A percentile compares a stretch with the other conserved stretches of the same genome.
These are phyloP conservation scores for Casuarius casuarius DNA, from an alignment of 2,113 vertebrate genomes.

Conservation along the genomic window DNA sequence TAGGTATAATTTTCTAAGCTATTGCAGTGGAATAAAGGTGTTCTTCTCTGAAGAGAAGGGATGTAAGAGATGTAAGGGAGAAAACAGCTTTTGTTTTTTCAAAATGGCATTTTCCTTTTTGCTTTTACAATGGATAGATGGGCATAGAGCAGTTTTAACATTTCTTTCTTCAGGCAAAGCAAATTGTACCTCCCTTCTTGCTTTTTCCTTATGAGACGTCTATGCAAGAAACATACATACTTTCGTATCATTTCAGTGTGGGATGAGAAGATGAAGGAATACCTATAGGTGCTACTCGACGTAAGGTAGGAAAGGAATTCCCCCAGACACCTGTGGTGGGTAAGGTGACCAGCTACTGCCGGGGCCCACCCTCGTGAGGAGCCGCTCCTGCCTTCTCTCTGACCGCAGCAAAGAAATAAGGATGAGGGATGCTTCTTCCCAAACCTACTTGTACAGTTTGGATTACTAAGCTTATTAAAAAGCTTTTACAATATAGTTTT, in stretches of 20 bases:
- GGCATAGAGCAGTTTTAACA: background rate
- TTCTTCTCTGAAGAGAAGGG: background rate
- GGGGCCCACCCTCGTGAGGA: background rate
- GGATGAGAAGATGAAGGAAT: background rate
- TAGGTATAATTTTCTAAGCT: background rate
- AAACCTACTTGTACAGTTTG: background rate
- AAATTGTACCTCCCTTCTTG: background rate
- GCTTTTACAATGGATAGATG: background rate
- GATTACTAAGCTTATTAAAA: background rate
- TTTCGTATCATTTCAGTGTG: background rate
- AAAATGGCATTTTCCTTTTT: background rate
- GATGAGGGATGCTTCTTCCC: background rate
- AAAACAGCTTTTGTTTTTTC: background rate
- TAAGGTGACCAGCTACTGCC: background rate
- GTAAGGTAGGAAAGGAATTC: background rate
- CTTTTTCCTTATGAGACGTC: background rate
- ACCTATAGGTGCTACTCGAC: background rate
- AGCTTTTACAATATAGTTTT: background rate
- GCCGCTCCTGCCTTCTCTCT: background rate
- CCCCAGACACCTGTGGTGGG: background rate
- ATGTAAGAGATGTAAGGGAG: too few species aligned
- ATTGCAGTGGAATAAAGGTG: background rate
- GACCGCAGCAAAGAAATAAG: background rate
- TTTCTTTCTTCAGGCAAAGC: background rate
- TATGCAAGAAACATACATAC: background rate